A percentile compares a stretch with the other conserved stretches of the same genome.
Conservation (phyloP, 2,797 vertebrate species). For the Amphiprion clarkii region DNA sequence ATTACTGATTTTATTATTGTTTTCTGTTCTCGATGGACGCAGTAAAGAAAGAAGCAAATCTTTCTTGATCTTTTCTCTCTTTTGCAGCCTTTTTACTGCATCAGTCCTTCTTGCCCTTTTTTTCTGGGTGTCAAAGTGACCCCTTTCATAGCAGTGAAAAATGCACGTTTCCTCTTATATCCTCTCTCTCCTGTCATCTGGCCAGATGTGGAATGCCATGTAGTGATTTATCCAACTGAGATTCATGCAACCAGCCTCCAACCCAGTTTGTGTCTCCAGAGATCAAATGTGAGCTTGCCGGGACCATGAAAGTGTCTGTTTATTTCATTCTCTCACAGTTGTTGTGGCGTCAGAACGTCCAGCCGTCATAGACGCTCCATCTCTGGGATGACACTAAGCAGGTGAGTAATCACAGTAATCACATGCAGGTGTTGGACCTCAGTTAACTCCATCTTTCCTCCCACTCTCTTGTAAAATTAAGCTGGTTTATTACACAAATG, state of each 20-base stretch:
- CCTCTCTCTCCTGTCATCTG: neutral
- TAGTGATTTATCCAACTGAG: neutral
- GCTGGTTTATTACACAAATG: neutral
- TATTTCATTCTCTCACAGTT: neutral
- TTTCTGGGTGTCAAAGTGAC: conserved; percentile 6
- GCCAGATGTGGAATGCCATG: neutral
- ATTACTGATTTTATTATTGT: neutral
- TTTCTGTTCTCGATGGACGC: neutral
- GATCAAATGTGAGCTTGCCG: neutral
- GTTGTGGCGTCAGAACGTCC: neutral
- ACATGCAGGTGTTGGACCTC: neutral
- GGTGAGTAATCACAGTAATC: neutral
- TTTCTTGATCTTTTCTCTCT: neutral
- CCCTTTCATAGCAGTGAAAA: neutral
- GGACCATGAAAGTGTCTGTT: neutral
- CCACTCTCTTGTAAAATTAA: neutral
- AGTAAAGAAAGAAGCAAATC: neutral
- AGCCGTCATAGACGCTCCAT: neutral
- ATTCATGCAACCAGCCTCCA: neutral
- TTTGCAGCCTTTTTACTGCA: neutral
- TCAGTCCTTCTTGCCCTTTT: neutral
- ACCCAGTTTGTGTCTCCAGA: neutral
- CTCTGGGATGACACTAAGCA: neutral
- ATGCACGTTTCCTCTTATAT: neutral
- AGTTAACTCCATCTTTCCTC: neutral